phyloP scores from a whole-genome alignment of 2,797 vertebrate genomes.

The Sciurus carolinensis region DNA sequence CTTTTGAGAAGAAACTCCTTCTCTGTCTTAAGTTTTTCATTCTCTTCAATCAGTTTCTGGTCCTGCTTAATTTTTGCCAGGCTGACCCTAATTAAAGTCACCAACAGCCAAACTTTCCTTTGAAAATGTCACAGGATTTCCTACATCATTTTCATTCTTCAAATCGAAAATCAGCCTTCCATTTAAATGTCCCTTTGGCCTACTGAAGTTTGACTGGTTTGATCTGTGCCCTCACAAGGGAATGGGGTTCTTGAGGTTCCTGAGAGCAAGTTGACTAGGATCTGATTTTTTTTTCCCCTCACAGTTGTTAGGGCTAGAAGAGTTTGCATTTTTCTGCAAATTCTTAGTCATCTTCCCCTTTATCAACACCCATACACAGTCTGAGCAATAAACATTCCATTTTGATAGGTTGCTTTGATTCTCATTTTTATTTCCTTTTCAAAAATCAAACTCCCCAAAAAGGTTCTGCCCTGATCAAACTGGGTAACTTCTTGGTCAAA shows the following conservation, averaged over 20 bases:
- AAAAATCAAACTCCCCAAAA: slow-evolving; percentile 90
- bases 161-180: slow-evolving; percentile 74
- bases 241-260: slow-evolving; percentile 79
- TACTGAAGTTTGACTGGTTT: slow-evolving; percentile 26
- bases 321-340: slow-evolving; percentile 88
- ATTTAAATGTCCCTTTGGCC: slow-evolving; percentile 73
- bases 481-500: slow-evolving; percentile 86
- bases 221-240: slow-evolving; percentile 78
- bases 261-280: slow-evolving; percentile 65
- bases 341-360: slow-evolving; percentile 91
- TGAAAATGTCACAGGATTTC: slow-evolving; percentile 68
- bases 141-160: slow-evolving; percentile 82
- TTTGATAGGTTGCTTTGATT: slow-evolving; percentile 88
- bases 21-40: slow-evolving; percentile 87
- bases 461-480: slow-evolving; percentile 91
- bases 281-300: slow-evolving; percentile 83
- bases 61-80: slow-evolving; percentile 84
- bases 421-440: slow-evolving; percentile 91
- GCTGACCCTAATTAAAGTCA: slow-evolving; percentile 76
- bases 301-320: slow-evolving; percentile 23
- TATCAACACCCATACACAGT: slow-evolving; percentile 89
- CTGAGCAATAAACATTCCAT: slow-evolving; percentile 90
- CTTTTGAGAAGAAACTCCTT: slow-evolving; percentile 81
- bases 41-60: slow-evolving; percentile 88
- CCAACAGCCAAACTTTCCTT: slow-evolving; percentile 80